Base-by-base conservation (phyloP, 2,888 invertebrate genomes). In the Caenorhabditis sp. region DNA sequence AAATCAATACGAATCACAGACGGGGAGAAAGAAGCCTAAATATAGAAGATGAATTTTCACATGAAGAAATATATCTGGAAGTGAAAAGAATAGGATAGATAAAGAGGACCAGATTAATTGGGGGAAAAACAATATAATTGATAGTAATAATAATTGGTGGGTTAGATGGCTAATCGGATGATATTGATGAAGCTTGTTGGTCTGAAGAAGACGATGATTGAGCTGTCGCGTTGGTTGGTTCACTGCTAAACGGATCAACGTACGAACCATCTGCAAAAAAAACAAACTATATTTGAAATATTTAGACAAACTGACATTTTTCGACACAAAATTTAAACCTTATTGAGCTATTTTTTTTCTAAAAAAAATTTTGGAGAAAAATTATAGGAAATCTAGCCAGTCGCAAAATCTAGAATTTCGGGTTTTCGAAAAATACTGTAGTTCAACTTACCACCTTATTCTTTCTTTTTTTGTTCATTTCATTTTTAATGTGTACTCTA, bases 211-310 rank as follows among this genome's bases (percentile, higher is more conserved):
- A 43, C 4, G 31, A 31, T 31, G 31, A n/a, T n/a, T n/a, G 31
- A 31, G 31, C 4, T 21, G 76, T 65, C 37, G 78, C 72, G 58
- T 68, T 70, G 0, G 73, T 60, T 64, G 68, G 71, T 24, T 64
- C 74, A 36, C 76, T 77, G 65, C 76, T 77, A 63, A 79, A 79
- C 50, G 79, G 79, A 66, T 77, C 76, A n/a, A 77, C 76, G 0
- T 65, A 53, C 23, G 71, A 76, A n/a, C 67, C 65, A 36, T 78
- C 79, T 79, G 69, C 21, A 76, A 72, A n/a, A 27, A 26, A n/a
- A 27, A 21, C 5, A 4, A 12, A 23, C 3, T 21, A 21, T 55
- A 55, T 26, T 55, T 10, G 5, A 50, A n/a, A 10, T 10, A 4
- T 50, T 19, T 19, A 10, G 8, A 5, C 19, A 50, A 17, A 5